Percentiles rank a stretch among this genome's conserved stretches.
Evolutionary conservation across 2,797 vertebrate species (phyloP).

Genomic region (Gila robusta): DNA sequence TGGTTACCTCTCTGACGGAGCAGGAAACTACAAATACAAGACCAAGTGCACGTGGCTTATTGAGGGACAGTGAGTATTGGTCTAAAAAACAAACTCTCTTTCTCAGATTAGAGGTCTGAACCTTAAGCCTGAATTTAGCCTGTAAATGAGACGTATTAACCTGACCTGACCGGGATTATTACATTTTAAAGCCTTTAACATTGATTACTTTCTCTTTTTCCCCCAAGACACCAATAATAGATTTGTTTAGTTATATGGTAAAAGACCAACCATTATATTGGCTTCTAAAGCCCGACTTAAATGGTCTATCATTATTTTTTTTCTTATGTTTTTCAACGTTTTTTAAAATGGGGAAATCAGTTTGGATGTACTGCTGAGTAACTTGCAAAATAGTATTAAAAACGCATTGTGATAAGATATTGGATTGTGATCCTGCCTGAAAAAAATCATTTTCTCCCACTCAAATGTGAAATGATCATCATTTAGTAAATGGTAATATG

Average conservation of each 20-base stretch:
- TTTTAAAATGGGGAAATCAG: neutral
- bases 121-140: neutral
- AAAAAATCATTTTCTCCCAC: neutral
- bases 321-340: neutral
- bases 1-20: slow-evolving; percentile 92
- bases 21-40: slow-evolving; percentile 98
- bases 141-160: neutral
- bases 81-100: neutral
- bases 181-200: neutral
- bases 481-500: neutral
- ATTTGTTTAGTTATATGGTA: neutral
- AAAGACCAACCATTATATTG: neutral
- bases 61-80: slow-evolving; percentile 89
- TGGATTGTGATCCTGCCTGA: neutral
- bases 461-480: neutral
- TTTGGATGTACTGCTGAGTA: neutral
- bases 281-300: neutral
- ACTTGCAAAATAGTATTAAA: neutral
- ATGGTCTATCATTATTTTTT: neutral
- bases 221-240: neutral
- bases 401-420: neutral
- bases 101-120: slow-evolving; percentile 11
- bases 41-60: slow-evolving; percentile 99
- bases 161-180: neutral
- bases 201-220: neutral